Conservation (phyloP, 2,797 vertebrate genomes). For the Dermochelys coriacea region DNA sequence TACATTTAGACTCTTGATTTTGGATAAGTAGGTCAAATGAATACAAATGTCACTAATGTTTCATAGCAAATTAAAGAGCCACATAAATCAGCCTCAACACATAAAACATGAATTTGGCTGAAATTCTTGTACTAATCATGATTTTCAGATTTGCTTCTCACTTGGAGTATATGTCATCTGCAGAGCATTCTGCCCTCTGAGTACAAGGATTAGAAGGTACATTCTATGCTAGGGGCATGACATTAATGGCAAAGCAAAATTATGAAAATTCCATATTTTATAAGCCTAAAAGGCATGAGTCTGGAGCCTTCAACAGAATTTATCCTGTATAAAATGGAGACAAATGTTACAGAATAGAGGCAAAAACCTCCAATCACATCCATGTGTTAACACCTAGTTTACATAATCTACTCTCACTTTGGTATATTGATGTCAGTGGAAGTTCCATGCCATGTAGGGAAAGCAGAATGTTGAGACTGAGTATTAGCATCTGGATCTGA, state of each 20-base stretch:
- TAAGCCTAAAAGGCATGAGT: not conserved
- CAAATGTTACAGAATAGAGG: not conserved
- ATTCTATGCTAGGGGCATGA: not conserved
- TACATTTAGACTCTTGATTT: constrained; percentile 15
- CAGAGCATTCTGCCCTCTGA: not conserved
- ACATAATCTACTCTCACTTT: not conserved
- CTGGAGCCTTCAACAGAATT: not conserved
- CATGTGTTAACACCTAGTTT: not conserved
- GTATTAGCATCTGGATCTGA: not conserved
- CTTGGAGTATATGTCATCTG: not conserved
- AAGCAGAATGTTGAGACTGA: not conserved
- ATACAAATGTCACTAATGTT: constrained; percentile 1
- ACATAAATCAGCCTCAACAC: constrained; percentile 6
- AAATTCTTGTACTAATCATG: not conserved
- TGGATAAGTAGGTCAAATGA: not conserved
- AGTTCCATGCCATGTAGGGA: not conserved
- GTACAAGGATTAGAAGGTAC: not conserved
- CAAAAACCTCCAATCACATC: not conserved
- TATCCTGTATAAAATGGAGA: not conserved
- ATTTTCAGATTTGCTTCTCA: not conserved
- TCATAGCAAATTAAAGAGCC: constrained; percentile 23
- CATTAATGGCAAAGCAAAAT: not conserved
- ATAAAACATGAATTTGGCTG: not conserved
- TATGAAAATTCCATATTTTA: not conserved
- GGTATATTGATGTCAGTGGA: not conserved